Evolutionary conservation across 2,797 vertebrate genomes (phyloP).

Genomic region (Danio jaintianensis): DNA sequence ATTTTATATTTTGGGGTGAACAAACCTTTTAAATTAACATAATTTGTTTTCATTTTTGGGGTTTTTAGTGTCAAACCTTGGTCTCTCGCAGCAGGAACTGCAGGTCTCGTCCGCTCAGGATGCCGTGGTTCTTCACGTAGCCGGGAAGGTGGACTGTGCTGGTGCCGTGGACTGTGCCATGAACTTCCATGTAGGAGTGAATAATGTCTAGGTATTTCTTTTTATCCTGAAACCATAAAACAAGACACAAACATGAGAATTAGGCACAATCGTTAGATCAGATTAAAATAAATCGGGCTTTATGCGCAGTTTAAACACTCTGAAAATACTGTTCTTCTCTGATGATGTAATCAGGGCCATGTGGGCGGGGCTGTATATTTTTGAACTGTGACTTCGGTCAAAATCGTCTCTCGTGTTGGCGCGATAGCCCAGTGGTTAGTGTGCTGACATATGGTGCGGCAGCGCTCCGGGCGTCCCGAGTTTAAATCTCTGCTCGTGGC

Average conservation of each 20-base stretch:
- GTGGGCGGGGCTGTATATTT: neutral
- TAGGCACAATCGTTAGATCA: neutral
- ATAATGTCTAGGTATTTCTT: slow-evolving; percentile 94
- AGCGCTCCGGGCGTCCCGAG: too few relatives aligned
- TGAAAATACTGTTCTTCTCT: neutral
- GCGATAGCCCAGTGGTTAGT: too few relatives aligned
- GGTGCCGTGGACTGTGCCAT: slow-evolving; percentile 94
- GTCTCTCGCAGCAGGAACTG: slow-evolving; percentile 97
- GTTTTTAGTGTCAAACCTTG: slow-evolving; percentile 79
- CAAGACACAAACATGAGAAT: neutral
- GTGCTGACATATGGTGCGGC: too few relatives aligned
- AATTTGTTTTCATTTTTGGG: too few relatives aligned
- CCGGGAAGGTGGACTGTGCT: slow-evolving; percentile 91
- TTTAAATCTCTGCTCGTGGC: too few relatives aligned
- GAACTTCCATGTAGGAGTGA: slow-evolving; percentile 95
- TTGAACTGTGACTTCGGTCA: neutral
- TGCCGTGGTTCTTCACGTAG: slow-evolving; percentile 97
- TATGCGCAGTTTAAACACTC: neutral
- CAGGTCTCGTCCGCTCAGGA: slow-evolving; percentile 94
- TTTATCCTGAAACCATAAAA: slow-evolving; percentile 83
- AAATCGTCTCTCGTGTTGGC: too few relatives aligned
- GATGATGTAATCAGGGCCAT: neutral
- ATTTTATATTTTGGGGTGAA: too few relatives aligned
- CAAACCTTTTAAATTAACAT: too few relatives aligned
- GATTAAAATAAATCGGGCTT: neutral